Percentiles rank a stretch among this genome's conserved stretches.
Evolutionary conservation across 2,888 invertebrate genomes (phyloP).

Genomic region (Rhogogaster chlorosoma): DNA sequence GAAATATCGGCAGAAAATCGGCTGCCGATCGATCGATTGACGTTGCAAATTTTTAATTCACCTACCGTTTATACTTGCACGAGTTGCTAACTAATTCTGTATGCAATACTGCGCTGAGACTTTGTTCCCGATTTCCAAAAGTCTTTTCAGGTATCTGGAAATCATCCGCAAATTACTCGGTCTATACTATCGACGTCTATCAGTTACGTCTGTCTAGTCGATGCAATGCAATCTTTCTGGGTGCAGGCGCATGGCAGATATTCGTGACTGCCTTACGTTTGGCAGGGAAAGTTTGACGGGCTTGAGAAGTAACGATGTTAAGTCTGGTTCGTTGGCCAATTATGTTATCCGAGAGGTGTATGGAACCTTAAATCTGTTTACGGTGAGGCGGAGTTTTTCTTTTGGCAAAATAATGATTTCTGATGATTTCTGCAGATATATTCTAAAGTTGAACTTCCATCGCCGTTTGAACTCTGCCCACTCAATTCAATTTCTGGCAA

Average conservation of each 20-base stretch:
- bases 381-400: not conserved
- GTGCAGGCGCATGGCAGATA: not conserved
- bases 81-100: not conserved
- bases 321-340: not conserved
- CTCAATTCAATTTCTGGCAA: not conserved
- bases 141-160: not conserved
- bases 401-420: not conserved
- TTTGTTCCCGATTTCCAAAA: conserved; percentile 28
- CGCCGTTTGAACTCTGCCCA: not conserved
- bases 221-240: not conserved
- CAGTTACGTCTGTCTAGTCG: not conserved
- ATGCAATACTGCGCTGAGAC: not conserved
- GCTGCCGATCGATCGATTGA: not conserved
- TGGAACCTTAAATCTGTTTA: not conserved
- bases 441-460: not conserved
- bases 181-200: not conserved
- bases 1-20: not conserved
- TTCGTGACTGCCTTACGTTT: not conserved
- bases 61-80: not conserved
- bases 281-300: conserved; percentile 2
- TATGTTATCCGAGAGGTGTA: not conserved
- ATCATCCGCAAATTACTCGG: not conserved
- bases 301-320: not conserved
- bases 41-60: conserved; percentile 11
- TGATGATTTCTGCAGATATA: not conserved